phyloP scores from a whole-genome alignment of 2,888 invertebrate species.

The Alviniconcha strummeri region DNA sequence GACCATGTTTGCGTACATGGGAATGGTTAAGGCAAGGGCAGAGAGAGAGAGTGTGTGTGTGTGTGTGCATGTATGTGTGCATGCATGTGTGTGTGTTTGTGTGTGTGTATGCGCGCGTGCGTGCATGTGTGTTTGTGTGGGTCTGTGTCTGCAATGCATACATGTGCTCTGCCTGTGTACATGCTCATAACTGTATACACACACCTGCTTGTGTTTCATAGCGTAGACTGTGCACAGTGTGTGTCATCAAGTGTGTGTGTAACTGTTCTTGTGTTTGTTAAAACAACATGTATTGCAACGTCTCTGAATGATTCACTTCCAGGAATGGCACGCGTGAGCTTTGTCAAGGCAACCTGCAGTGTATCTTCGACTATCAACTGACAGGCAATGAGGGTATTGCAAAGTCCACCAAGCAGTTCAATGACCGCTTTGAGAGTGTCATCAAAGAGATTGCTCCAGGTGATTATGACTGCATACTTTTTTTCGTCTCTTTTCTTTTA shows the following conservation, averaged over 20 bases:
- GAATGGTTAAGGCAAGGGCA: not conserved
- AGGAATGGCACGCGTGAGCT: slow-evolving; percentile 47
- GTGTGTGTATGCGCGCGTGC: not conserved
- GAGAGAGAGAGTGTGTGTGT: not conserved
- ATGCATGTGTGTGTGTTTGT: not conserved
- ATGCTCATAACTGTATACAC: too few species aligned
- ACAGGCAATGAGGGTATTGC: slow-evolving; percentile 58
- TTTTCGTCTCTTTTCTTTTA: too few species aligned
- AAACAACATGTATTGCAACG: too few species aligned
- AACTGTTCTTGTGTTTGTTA: too few species aligned
- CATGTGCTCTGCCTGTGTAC: too few species aligned
- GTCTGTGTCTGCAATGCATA: too few species aligned
- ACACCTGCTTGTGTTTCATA: too few species aligned
- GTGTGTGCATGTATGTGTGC: not conserved
- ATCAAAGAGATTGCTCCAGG: slow-evolving; percentile 53
- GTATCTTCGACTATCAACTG: slow-evolving; percentile 57
- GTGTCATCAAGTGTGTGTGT: too few species aligned
- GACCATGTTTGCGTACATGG: not conserved
- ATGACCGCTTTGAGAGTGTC: slow-evolving; percentile 53
- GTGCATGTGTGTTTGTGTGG: too few species aligned
- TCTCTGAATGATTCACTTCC: not conserved
- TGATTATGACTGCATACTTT: slow-evolving; percentile 27
- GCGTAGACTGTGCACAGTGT: too few species aligned
- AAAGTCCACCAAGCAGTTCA: slow-evolving; percentile 52
- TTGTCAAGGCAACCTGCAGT: slow-evolving; percentile 56